Conservation (phyloP, 2,113 vertebrate genomes). For the Coreoperca whiteheadi region DNA sequence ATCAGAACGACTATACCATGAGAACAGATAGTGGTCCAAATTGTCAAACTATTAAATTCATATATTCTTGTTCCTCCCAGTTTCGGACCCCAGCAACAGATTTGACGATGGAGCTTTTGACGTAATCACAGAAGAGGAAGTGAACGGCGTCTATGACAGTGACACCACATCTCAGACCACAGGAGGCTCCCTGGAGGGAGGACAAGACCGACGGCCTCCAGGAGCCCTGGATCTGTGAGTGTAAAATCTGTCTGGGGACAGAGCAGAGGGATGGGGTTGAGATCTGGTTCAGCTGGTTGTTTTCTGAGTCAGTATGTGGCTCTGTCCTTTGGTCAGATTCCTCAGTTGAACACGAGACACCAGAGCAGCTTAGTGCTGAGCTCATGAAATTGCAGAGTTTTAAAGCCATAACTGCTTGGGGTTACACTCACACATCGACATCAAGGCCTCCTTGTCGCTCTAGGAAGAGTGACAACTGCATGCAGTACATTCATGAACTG, state of each 20-base stretch:
- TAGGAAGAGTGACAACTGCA: not conserved
- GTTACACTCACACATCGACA: not conserved
- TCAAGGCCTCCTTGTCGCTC: not conserved
- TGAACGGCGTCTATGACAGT: conserved; percentile 91
- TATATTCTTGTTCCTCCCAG: conserved; percentile 53
- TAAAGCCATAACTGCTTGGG: not conserved
- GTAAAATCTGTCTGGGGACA: not conserved
- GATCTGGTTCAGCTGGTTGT: not conserved
- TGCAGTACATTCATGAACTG: not conserved
- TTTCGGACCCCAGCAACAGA: conserved; percentile 77
- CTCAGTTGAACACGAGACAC: not conserved
- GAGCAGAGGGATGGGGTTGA: not conserved
- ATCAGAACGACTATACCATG: not conserved
- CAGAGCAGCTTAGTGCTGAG: not conserved
- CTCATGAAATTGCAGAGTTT: not conserved
- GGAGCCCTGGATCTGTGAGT: conserved; percentile 87
- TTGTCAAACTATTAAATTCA: not conserved
- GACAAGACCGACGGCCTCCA: conserved; percentile 80
- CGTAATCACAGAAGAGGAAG: conserved; percentile 96
- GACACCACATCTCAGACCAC: conserved; percentile 82
- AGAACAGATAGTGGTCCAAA: not conserved
- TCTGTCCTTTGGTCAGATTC: not conserved
- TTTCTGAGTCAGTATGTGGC: conserved; percentile 5
- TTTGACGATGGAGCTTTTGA: conserved; percentile 91
- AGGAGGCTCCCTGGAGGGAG: conserved; percentile 83